phyloP scores from a whole-genome alignment of 2,888 invertebrate species.

The Pyrgus malvae region DNA sequence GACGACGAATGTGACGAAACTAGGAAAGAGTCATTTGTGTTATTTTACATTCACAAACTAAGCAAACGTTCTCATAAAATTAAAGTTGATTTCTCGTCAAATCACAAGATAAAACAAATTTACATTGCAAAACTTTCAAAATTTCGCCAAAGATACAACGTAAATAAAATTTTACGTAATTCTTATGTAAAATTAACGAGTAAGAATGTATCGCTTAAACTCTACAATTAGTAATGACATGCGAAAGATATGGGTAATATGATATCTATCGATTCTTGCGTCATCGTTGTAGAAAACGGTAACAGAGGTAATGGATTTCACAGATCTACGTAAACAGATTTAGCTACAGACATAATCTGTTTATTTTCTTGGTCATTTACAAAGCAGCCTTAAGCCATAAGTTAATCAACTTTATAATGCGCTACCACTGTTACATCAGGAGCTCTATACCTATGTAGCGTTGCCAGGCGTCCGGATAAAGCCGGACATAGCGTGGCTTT shows the following conservation, averaged over 20 bases:
- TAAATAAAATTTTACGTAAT: neutral
- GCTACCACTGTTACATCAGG: conserved; percentile 10
- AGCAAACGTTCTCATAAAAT: neutral
- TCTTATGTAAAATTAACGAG: neutral
- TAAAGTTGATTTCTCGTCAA: neutral
- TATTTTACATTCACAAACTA: too few relatives aligned
- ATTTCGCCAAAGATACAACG: neutral
- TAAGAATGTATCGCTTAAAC: neutral
- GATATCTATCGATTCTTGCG: neutral
- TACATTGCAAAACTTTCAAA: neutral
- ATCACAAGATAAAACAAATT: neutral
- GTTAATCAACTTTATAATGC: conserved; percentile 4
- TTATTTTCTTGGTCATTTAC: too few relatives aligned
- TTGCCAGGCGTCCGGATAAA: too few relatives aligned
- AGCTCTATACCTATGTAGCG: neutral
- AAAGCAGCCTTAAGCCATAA: neutral
- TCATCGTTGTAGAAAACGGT: neutral
- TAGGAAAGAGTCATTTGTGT: too few relatives aligned
- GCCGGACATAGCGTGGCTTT: too few relatives aligned
- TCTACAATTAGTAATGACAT: neutral
- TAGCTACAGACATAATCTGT: neutral
- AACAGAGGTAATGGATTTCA: neutral
- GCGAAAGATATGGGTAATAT: neutral
- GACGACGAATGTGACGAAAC: too few relatives aligned
- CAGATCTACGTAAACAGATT: neutral